Evolutionary conservation across 2,113 vertebrate genomes (phyloP), one percentile per base, ranked within the genome.

Genomic region (Serilophus lunatus): DNA sequence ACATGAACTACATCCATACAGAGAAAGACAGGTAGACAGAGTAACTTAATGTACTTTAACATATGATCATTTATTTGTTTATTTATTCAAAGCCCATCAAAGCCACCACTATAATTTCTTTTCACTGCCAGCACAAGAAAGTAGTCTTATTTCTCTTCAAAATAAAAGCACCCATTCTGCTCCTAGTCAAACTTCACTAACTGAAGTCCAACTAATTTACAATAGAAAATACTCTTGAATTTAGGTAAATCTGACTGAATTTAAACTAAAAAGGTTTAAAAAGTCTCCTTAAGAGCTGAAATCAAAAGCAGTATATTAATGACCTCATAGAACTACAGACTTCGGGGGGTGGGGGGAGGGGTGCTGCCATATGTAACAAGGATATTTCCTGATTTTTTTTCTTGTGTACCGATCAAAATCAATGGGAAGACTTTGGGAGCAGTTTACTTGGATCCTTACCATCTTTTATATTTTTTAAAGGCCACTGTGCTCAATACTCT

Each of bases 261-360:
- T 49, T 49, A 36, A 77, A 70, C 4, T 11, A 17, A 88, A 82
- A 63, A 28, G 14, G 50, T 31, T 82, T 31, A 3, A 70, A 61
- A 80, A 64, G 28, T 12, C 10, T 78, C 47, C 42, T 47, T 28
- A 82, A 2, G 2, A 59, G 33, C 18, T 50, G 25, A 82, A 82
- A 71, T n/a, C 40, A 31, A 28, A 71, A 72, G n/a, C 6, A 72
- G 20, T 7, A 68, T 10, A 71, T 10, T 45, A 72, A 25, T 5
- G 29, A 71, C 44, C 14, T 35, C 31, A 13, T 29, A 64, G 84
- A 82, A 82, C 3, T 64, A 33, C 9, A 63, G 13, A 9, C 20
- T 25, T 9, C 1, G 7, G 12, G 16, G 44, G 16, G 44, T 16
- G 44, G 2, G 19, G 3, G 1, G 4, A 42, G 10, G 13, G 2